phyloP scores from a whole-genome alignment of 2,113 vertebrate species.

The Ariopsis seemanni region DNA sequence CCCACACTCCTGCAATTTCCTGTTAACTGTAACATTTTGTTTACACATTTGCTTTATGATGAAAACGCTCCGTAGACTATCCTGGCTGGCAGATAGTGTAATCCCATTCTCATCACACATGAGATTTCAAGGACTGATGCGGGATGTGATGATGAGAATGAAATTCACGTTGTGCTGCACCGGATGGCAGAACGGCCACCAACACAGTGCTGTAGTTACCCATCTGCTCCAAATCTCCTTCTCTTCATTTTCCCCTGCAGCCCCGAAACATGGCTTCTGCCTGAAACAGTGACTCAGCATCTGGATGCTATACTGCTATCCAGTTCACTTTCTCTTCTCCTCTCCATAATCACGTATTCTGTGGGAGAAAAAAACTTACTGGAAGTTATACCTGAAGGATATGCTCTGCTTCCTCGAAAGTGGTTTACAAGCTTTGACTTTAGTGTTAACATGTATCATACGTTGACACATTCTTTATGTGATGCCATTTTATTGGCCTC shows the following conservation, averaged over 20 bases:
- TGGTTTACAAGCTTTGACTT: neutral
- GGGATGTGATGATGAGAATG: conserved; percentile 5
- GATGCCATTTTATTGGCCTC: neutral
- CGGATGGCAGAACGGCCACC: neutral
- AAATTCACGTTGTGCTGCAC: neutral
- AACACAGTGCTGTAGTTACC: neutral
- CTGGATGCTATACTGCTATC: conserved; percentile 2
- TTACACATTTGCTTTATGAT: neutral
- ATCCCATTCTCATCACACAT: neutral
- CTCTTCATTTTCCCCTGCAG: neutral
- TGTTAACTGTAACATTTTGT: neutral
- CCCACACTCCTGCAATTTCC: too few species aligned
- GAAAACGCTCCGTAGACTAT: neutral
- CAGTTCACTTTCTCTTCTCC: neutral
- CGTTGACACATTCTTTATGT: neutral
- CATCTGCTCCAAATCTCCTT: neutral
- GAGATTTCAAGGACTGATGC: conserved; percentile 6
- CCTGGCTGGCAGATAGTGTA: neutral
- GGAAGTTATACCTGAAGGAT: neutral
- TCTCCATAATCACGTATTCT: neutral
- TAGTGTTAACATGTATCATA: neutral
- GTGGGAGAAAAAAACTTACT: neutral
- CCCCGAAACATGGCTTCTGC: conserved; percentile 17
- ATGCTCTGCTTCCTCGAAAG: neutral
- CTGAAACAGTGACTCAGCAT: conserved; percentile 50